phyloP scores from a whole-genome alignment of 1,140 invertebrate genomes.

The fruit fly (Drosophila melanogaster) region DNA sequence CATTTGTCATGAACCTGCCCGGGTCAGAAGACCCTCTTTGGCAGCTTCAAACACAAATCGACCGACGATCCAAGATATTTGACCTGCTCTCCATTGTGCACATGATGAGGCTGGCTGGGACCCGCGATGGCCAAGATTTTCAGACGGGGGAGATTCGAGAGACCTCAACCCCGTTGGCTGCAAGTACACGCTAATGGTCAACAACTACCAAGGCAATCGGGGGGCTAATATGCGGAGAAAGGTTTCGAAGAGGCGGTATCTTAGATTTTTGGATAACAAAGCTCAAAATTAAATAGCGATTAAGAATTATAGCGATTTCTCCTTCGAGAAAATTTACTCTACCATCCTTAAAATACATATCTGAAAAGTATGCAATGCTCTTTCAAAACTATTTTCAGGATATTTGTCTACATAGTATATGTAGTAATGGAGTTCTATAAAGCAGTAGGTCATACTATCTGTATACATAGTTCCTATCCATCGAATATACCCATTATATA shows the following conservation, averaged over 20 bases:
- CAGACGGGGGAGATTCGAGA: slow-evolving; percentile 28
- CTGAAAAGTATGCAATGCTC: neutral
- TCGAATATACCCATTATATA: neutral
- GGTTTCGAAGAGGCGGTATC: slow-evolving; percentile 6
- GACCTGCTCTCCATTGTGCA: slow-evolving; percentile 82
- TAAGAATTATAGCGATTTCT: no score
- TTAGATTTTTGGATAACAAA: neutral
- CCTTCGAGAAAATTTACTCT: no score
- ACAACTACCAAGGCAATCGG: slow-evolving; percentile 49
- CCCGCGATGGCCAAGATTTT: slow-evolving; percentile 15
- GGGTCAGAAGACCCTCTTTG: slow-evolving; percentile 20
- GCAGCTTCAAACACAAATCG: slow-evolving; percentile 42
- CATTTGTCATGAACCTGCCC: slow-evolving; percentile 81
- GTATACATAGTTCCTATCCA: no score
- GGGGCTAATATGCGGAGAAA: neutral
- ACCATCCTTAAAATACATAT: neutral
- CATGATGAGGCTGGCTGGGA: slow-evolving; percentile 62
- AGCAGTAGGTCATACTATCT: no score
- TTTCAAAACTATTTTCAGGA: no score
- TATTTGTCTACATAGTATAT: no score
- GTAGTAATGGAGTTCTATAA: no score
- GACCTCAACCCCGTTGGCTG: slow-evolving; percentile 72
- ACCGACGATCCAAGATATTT: slow-evolving; percentile 56
- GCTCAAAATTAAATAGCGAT: no score
- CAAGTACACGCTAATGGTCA: slow-evolving; percentile 80